Conservation (phyloP, 2,888 invertebrate species). For the Tetropium fuscum region DNA sequence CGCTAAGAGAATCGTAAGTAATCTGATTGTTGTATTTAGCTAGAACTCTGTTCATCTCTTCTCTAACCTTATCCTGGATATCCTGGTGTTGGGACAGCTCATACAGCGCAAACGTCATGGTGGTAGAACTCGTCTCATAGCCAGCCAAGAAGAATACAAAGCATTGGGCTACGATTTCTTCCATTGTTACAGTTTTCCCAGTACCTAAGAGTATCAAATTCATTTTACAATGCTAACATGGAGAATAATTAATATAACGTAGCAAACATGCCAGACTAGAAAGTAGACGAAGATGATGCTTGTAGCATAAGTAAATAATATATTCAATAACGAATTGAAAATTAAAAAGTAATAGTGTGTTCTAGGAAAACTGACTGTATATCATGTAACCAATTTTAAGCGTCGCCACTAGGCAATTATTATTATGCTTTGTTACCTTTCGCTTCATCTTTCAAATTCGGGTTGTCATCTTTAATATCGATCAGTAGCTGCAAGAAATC, state of each 20-base stretch:
- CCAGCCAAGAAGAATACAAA: constrained; percentile 49
- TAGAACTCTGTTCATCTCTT: constrained; percentile 41
- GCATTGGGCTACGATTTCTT: constrained; percentile 45
- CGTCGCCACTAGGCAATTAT: no score
- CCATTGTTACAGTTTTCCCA: constrained; percentile 31
- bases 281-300: no score
- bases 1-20: constrained; percentile 47
- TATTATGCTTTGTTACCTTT: no score
- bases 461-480: constrained; percentile 48
- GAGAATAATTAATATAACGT: no score
- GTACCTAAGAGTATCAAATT: constrained; percentile 26
- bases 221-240: neutral
- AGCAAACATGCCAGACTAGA: no score
- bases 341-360: no score
- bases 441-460: neutral
- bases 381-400: no score
- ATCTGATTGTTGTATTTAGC: constrained; percentile 38
- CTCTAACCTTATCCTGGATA: constrained; percentile 42
- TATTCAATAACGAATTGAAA: no score
- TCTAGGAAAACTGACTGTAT: no score
- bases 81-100: constrained; percentile 40
- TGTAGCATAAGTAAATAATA: no score
- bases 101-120: constrained; percentile 47
- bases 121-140: constrained; percentile 49
- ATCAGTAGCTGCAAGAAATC: constrained; percentile 65